Evolutionary conservation across 2,113 vertebrate genomes (phyloP).

Genomic region (Phyllostomus hastatus): DNA sequence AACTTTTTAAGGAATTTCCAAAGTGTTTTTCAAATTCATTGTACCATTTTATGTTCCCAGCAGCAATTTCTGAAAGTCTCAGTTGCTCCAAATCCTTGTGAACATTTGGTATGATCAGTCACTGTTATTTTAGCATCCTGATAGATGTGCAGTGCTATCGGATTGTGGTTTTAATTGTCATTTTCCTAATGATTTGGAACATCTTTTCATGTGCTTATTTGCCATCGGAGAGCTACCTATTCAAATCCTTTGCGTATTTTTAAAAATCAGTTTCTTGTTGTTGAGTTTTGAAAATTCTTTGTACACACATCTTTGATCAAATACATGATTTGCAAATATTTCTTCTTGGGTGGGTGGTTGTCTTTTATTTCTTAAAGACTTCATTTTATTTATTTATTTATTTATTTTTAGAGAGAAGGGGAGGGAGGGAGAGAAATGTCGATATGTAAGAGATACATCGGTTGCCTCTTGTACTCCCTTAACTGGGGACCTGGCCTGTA

Average conservation of each 20-base stretch:
- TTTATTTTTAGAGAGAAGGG: too few relatives aligned
- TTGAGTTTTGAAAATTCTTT: not conserved
- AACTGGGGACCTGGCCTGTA: too few relatives aligned
- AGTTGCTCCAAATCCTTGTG: too few relatives aligned
- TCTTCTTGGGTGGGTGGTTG: too few relatives aligned
- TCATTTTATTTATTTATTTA: too few relatives aligned
- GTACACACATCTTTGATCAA: not conserved
- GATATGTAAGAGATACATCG: too few relatives aligned
- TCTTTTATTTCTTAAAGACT: not conserved
- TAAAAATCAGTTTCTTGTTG: not conserved
- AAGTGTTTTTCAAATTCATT: not conserved
- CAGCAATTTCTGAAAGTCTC: too few relatives aligned
- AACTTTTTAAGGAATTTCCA: not conserved
- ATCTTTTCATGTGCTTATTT: not conserved
- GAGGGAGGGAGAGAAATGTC: too few relatives aligned
- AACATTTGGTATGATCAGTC: too few relatives aligned
- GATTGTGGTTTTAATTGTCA: not conserved
- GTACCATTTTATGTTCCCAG: not conserved
- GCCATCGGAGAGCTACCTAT: not conserved
- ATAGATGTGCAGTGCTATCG: too few relatives aligned
- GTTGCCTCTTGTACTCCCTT: too few relatives aligned
- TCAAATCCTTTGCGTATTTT: not conserved
- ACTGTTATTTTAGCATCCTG: too few relatives aligned
- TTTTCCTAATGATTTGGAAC: not conserved
- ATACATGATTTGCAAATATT: not conserved